Evolutionary conservation across 2,888 invertebrate genomes (phyloP).

Genomic region (Ophion costatus): DNA sequence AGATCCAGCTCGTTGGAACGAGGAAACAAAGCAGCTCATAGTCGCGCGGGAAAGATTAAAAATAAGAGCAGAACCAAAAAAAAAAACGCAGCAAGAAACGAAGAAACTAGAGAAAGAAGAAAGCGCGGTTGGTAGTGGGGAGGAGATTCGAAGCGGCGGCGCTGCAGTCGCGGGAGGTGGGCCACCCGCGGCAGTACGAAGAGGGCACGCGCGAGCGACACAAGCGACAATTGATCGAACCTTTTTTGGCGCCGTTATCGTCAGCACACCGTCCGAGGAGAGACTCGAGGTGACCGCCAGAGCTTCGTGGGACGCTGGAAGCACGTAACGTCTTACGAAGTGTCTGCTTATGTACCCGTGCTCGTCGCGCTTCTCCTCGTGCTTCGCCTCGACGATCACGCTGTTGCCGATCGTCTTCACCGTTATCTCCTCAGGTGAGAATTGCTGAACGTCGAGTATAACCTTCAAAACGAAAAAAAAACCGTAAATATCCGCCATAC

Average conservation of each 20-base stretch:
- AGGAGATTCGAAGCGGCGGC: constrained; percentile 37
- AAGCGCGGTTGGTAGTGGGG: neutral
- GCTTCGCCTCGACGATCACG: constrained; percentile 84
- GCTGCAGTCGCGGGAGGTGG: constrained; percentile 36
- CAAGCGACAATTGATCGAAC: constrained; percentile 64
- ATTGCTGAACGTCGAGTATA: constrained; percentile 84
- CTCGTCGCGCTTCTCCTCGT: constrained; percentile 84
- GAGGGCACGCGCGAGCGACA: neutral
- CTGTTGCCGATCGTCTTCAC: constrained; percentile 84
- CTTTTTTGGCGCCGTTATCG: constrained; percentile 83
- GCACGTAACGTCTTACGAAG: constrained; percentile 84
- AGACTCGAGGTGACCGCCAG: constrained; percentile 83
- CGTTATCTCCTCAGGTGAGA: constrained; percentile 84
- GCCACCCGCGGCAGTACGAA: constrained; percentile 16
- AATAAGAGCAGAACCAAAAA: constrained; percentile 3
- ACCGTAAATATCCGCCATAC: neutral
- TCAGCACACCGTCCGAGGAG: constrained; percentile 84
- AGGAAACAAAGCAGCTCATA: constrained; percentile 31
- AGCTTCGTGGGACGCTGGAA: constrained; percentile 83
- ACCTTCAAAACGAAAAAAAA: constrained; percentile 71
- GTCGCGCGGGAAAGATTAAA: constrained; percentile 19
- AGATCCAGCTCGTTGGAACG: neutral
- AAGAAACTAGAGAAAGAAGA: constrained; percentile 46
- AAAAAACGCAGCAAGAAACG: constrained; percentile 38
- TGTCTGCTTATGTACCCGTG: constrained; percentile 84